These are phyloP conservation scores for Agapornis canus DNA, from an alignment of 2,797 vertebrate genomes.

Conservation along the genomic window DNA sequence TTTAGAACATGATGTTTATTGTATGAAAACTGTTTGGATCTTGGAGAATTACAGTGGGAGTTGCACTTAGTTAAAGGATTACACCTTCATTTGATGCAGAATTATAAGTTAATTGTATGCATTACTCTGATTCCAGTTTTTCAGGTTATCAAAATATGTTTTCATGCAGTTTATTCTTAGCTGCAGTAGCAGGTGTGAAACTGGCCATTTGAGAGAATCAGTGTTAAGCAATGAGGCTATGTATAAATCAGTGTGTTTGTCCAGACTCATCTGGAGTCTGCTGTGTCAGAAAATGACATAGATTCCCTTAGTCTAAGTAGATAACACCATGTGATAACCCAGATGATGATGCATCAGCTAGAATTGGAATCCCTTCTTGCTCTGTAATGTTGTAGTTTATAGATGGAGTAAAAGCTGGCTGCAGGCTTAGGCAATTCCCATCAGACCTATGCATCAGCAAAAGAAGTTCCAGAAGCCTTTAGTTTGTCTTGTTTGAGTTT, in stretches of 20 bases:
- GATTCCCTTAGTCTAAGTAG: background rate
- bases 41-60: background rate
- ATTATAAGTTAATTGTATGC: background rate
- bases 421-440: background rate
- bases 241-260: background rate
- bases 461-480: background rate
- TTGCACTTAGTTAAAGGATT: background rate
- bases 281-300: background rate
- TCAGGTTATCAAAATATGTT: background rate
- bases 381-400: background rate
- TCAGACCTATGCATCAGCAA: background rate
- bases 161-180: background rate
- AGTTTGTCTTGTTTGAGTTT: background rate
- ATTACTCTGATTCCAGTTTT: background rate
- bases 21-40: background rate
- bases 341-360: background rate
- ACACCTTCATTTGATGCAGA: background rate
- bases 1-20: background rate
- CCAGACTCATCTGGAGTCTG: background rate
- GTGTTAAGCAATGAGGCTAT: background rate
- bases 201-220: background rate
- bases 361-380: background rate
- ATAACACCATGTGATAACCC: background rate
- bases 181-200: background rate
- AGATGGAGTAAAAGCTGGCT: conserved; percentile 5